These are phyloP conservation scores for Bos javanicus DNA, from an alignment of 2,113 vertebrate genomes.

Conservation along the genomic window DNA sequence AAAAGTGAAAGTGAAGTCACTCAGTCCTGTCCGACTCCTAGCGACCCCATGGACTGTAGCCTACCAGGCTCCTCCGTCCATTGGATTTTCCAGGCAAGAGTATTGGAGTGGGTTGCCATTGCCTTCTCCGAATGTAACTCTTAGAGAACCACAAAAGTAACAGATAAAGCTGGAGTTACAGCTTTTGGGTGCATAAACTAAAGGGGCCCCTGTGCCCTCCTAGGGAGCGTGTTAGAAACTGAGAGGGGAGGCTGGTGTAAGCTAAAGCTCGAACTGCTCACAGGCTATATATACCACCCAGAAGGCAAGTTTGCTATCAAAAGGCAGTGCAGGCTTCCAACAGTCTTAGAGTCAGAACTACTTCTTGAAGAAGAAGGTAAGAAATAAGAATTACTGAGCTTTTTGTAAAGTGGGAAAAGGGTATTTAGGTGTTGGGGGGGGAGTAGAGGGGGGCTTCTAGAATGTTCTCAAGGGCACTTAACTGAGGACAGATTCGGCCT, in stretches of 20 bases:
- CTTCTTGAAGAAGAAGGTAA: not conserved
- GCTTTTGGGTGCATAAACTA: not conserved
- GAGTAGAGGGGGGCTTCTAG: not conserved
- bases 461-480: not conserved
- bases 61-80: too few species aligned
- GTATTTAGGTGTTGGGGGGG: not conserved
- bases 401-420: not conserved
- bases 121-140: too few species aligned
- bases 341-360: not conserved
- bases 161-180: not conserved
- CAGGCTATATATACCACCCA: not conserved
- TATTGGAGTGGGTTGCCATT: too few species aligned
- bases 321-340: not conserved
- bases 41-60: too few species aligned
- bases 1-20: too few species aligned
- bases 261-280: not conserved
- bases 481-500: not conserved
- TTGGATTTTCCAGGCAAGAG: too few species aligned
- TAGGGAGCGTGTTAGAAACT: not conserved
- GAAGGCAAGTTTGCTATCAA: not conserved
- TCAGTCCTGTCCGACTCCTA: too few species aligned
- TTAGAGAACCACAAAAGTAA: conserved; percentile 2
- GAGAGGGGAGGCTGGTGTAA: not conserved
- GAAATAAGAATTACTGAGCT: not conserved
- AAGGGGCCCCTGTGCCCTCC: not conserved